Evolutionary conservation across 2,113 vertebrate species (phyloP), one percentile per base, ranked within the genome.

Genomic region (Neotoma lepida): DNA sequence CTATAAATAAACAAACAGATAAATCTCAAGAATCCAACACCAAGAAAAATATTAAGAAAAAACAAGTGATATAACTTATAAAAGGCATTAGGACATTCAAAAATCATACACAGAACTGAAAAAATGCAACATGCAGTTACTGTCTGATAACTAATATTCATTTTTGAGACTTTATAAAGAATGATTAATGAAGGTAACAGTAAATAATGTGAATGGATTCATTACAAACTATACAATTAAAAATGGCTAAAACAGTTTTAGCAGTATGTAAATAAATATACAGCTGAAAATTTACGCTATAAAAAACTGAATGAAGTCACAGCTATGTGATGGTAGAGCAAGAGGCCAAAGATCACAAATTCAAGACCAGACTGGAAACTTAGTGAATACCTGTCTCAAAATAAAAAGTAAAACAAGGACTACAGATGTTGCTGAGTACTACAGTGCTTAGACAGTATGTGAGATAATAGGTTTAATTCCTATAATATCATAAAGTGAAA

Each of bases 361-460:
- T 58, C 14, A 58, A 58, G 49, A 51, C 49, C 49, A 39, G 35
- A 70, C 17, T 39, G 99, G 99, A 96, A 99, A n/a, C n/a, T n/a
- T n/a, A n/a, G n/a, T n/a, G n/a, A n/a, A n/a, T n/a, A n/a, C n/a
- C n/a, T n/a, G n/a, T n/a, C n/a, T n/a, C n/a, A n/a, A n/a, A n/a
- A n/a, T n/a, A n/a, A n/a, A n/a, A n/a, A n/a, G n/a, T n/a, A n/a
- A n/a, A n/a, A n/a, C n/a, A n/a, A n/a, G n/a, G n/a, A n/a, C n/a
- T n/a, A n/a, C n/a, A n/a, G n/a, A n/a, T n/a, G n/a, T n/a, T n/a
- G n/a, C n/a, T n/a, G n/a, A n/a, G n/a, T n/a, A n/a, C n/a, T n/a
- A n/a, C n/a, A n/a, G n/a, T n/a, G n/a, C n/a, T n/a, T n/a, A n/a
- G n/a, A n/a, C n/a, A n/a, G n/a, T n/a, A n/a, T n/a, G n/a, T n/a